Evolutionary conservation across 2,888 invertebrate species (phyloP), one percentile per base, ranked within the genome.

Genomic region (Heliconius charithonia): DNA sequence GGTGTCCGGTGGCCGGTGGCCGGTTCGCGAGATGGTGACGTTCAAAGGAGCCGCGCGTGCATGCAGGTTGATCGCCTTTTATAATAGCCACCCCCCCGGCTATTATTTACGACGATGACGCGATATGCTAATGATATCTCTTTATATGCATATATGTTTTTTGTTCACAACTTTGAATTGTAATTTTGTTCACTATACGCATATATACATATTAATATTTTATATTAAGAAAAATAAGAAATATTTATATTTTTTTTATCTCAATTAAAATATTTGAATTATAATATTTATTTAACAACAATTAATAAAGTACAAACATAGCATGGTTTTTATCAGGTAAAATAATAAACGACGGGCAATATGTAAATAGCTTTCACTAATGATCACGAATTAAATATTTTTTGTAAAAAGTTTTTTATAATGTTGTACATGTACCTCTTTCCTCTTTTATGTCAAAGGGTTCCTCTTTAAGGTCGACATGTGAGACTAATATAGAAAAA

Each of bases 31-130:
- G 79, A 71, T 65, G 70, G 75, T 67, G 37, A 79, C 81, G 82
- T 87, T 88, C 90, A 93, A 93, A 93, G 90, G 88, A 79, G 80
- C 83, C 82, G 81, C 82, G 81, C 82, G 76, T 62, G 75, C 72
- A 75, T 76, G 80, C 37, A 32, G 73, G 59, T 74, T 75, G 66
- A 69, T 72, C 72, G 80, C 77, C 77, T 81, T 77, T 82, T 82
- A 80, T 80, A 77, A 82, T 78, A 78, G 77, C 78, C 81, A 79
- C 79, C 27, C 67, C 79, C 27, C 67, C 75, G 79, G 62, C 75
- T 76, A 78, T 80, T 76, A 80, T 79, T 80, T 71, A 70, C 22
- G 77, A 76, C 79, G 80, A 79, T 77, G 56, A 70, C 72, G 65
- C 63, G 75, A 80, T 80, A 80, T 83, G 81, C 76, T 79, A 81